Evolutionary conservation across 1,140 invertebrate genomes (phyloP).

Genomic region (Pseudomyrmex dendroicus): DNA sequence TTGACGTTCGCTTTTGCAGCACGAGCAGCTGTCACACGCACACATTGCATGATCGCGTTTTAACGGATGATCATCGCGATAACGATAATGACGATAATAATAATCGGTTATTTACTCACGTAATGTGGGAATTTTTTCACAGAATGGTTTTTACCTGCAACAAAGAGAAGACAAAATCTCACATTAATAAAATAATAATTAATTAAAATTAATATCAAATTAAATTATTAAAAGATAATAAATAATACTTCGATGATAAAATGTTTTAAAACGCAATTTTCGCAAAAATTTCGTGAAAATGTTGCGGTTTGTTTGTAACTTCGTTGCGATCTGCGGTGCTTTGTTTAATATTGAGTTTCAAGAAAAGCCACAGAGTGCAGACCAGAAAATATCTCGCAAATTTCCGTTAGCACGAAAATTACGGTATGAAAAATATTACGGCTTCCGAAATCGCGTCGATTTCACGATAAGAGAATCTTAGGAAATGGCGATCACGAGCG

Average conservation of each 20-base stretch:
- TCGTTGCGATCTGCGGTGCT: background rate
- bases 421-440: no score
- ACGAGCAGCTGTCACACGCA: no score
- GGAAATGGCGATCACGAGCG: background rate
- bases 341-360: slow-evolving; percentile 1
- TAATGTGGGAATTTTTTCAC: background rate
- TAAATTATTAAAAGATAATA: no score
- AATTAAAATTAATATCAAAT: no score
- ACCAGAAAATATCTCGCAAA: background rate
- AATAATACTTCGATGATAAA: no score
- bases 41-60: no score
- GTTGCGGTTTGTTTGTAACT: no score
- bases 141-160: slow-evolving; percentile 55
- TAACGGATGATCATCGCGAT: no score
- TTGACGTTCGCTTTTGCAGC: no score
- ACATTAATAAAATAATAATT: no score
- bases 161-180: background rate
- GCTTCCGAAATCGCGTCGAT: background rate
- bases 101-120: slow-evolving; percentile 7
- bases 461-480: slow-evolving; percentile 27
- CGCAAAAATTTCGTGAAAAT: background rate
- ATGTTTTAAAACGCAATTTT: background rate
- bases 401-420: no score
- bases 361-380: no score
- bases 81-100: background rate